These are phyloP conservation scores for Scolopax rusticola DNA, from an alignment of 2,797 vertebrate genomes.

Conservation along the genomic window DNA sequence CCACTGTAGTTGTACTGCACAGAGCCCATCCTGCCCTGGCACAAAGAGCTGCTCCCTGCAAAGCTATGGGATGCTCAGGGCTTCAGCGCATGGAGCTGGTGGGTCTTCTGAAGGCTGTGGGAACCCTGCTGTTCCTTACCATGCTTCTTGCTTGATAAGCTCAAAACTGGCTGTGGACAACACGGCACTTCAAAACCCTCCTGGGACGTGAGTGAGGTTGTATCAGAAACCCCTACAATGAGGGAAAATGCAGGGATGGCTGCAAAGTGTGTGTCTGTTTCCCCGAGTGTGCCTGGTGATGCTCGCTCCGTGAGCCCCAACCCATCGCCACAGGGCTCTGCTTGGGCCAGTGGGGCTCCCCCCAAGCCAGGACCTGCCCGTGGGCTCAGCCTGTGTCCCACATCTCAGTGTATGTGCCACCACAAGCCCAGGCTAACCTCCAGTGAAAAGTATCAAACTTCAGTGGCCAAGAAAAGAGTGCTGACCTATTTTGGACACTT, in stretches of 20 bases:
- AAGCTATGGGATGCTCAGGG: not conserved
- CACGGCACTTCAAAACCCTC: not conserved
- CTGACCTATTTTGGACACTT: conserved; percentile 84
- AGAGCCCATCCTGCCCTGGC: not conserved
- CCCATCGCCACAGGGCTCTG: not conserved
- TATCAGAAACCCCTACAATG: fast-evolving
- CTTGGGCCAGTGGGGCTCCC: not conserved
- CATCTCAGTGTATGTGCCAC: not conserved
- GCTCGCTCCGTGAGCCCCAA: not conserved
- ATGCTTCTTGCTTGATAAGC: not conserved
- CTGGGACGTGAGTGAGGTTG: not conserved
- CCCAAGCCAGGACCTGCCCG: not conserved
- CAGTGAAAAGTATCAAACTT: conserved; percentile 65
- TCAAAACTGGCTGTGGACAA: not conserved
- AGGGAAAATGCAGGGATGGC: not conserved
- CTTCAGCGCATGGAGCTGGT: not conserved
- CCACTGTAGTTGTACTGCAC: fast-evolving
- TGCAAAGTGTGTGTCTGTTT: not conserved
- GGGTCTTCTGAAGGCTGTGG: not conserved
- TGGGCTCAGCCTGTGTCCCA: not conserved
- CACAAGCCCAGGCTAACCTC: not conserved
- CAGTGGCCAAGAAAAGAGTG: conserved; percentile 66
- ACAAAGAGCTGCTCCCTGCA: not conserved
- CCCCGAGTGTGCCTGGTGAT: not conserved
- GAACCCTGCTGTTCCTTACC: not conserved